Evolutionary conservation across 2,888 invertebrate genomes (phyloP).

Genomic region (Steromphala cineraria): DNA sequence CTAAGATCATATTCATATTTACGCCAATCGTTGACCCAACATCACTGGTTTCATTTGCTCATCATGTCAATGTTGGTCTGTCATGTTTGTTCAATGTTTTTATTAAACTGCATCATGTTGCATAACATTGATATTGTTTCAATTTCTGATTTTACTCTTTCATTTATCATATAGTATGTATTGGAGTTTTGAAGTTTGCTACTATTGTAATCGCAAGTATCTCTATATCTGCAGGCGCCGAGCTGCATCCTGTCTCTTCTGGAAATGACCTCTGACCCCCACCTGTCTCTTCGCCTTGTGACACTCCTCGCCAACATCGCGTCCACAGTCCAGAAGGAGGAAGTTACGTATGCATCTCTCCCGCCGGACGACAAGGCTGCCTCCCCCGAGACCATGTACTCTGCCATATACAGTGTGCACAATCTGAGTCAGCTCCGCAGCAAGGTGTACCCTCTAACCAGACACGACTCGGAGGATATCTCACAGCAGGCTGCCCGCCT

Average conservation of each 20-base stretch:
- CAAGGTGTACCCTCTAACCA: slow-evolving; percentile 68
- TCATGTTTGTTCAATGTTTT: too few species aligned
- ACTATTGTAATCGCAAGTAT: background rate
- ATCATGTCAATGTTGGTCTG: too few species aligned
- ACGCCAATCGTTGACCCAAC: too few species aligned
- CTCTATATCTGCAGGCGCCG: slow-evolving; percentile 77
- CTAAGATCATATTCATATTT: too few species aligned
- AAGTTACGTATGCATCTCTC: slow-evolving; percentile 76
- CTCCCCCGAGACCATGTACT: slow-evolving; percentile 78
- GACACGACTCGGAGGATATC: slow-evolving; percentile 64
- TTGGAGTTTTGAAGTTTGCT: background rate
- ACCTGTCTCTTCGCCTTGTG: slow-evolving; percentile 76
- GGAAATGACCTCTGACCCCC: slow-evolving; percentile 74
- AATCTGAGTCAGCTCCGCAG: slow-evolving; percentile 56
- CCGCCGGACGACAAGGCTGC: slow-evolving; percentile 78
- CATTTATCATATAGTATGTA: too few species aligned
- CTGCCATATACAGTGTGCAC: slow-evolving; percentile 62
- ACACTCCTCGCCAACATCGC: slow-evolving; percentile 78
- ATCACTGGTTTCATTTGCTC: too few species aligned
- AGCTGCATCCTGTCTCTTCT: slow-evolving; percentile 76
- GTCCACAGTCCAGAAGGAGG: slow-evolving; percentile 73
- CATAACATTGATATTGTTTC: too few species aligned
- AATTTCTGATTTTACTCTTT: too few species aligned
- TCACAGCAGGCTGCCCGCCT: slow-evolving; percentile 64
- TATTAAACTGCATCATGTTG: too few species aligned